phyloP scores from a whole-genome alignment of 2,888 invertebrate genomes.

The Baronia brevicornis region DNA sequence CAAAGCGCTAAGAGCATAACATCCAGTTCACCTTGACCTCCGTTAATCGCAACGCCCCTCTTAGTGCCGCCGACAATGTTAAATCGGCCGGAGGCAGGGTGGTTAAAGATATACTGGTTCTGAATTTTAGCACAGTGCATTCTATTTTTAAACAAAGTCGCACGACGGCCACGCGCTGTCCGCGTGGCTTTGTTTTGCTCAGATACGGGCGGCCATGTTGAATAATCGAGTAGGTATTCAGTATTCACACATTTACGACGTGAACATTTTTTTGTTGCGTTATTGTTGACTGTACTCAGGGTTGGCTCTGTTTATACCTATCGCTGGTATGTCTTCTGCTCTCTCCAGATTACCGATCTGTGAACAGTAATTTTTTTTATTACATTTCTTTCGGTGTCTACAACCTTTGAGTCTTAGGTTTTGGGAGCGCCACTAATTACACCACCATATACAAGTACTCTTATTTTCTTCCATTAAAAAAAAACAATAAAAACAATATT shows the following conservation, averaged over 20 bases:
- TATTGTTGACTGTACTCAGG: constrained; percentile 44
- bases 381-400: no score
- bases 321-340: no score
- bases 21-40: constrained; percentile 31
- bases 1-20: constrained; percentile 27
- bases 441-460: no score
- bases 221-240: constrained; percentile 28
- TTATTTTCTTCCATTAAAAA: no score
- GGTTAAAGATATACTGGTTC: constrained; percentile 34
- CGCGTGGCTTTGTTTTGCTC: constrained; percentile 70
- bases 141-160: constrained; percentile 58
- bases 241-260: constrained; percentile 54
- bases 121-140: constrained; percentile 33
- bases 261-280: constrained; percentile 40
- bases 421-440: no score
- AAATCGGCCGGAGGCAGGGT: constrained; percentile 22
- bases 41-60: constrained; percentile 16
- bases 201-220: constrained; percentile 37
- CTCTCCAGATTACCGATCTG: no score
- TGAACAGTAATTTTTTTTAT: no score
- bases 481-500: no score
- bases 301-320: no score
- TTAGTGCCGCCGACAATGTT: constrained; percentile 15
- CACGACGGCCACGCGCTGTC: constrained; percentile 50
- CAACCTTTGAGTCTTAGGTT: no score